phyloP scores from a whole-genome alignment of 2,113 vertebrate genomes.

The Lophius piscatorius region DNA sequence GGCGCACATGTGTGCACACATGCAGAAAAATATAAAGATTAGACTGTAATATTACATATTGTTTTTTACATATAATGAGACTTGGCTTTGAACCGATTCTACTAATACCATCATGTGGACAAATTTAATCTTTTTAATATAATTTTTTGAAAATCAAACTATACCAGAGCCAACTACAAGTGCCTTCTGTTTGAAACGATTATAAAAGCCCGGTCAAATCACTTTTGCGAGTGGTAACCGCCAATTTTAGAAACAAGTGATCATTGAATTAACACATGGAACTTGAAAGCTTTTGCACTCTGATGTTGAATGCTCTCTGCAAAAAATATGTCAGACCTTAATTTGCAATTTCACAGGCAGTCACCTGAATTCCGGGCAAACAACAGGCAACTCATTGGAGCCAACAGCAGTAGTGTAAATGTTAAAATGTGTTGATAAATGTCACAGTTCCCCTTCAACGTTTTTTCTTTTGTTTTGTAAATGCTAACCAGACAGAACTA shows the following conservation, averaged over 20 bases:
- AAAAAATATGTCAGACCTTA: constrained; percentile 69
- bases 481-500: constrained; percentile 30
- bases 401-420: constrained; percentile 38
- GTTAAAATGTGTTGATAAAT: constrained; percentile 60
- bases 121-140: constrained; percentile 63
- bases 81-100: constrained; percentile 42
- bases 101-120: constrained; percentile 54
- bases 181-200: constrained; percentile 68
- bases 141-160: constrained; percentile 67
- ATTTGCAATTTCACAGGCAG: constrained; percentile 68
- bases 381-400: constrained; percentile 54
- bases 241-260: constrained; percentile 77
- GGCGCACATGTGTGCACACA: background rate
- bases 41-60: constrained; percentile 22
- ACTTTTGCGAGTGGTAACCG: constrained; percentile 64
- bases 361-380: constrained; percentile 60
- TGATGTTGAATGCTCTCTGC: constrained; percentile 68
- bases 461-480: constrained; percentile 43
- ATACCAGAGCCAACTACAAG: constrained; percentile 67
- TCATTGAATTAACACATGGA: constrained; percentile 74
- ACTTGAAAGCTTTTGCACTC: constrained; percentile 79
- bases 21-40: constrained; percentile 25
- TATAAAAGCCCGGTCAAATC: constrained; percentile 73
- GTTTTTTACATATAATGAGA: constrained; percentile 42
- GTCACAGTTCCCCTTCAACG: constrained; percentile 36